These are phyloP conservation scores for Gambusia yucatana DNA, from an alignment of 2,797 vertebrate genomes.

Conservation along the genomic window DNA sequence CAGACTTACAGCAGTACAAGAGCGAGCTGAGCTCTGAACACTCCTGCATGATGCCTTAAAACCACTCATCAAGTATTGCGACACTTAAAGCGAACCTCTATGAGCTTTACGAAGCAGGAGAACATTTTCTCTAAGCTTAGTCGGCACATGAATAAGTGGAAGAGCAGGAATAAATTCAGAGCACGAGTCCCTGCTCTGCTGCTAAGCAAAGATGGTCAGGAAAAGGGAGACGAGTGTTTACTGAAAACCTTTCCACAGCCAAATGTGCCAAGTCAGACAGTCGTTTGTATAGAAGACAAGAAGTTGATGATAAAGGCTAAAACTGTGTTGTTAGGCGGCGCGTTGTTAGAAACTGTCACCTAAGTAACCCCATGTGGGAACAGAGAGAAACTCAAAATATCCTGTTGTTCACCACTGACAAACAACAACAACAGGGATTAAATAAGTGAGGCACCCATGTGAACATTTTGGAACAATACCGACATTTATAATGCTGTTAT, in stretches of 20 bases:
- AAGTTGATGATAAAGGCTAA: not conserved
- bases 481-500: not conserved
- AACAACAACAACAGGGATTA: not conserved
- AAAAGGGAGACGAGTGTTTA: not conserved
- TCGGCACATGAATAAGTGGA: not conserved
- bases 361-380: not conserved
- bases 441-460: not conserved
- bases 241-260: not conserved
- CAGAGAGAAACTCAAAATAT: not conserved
- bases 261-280: not conserved
- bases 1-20: not conserved
- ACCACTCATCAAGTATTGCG: not conserved
- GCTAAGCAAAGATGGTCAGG: not conserved
- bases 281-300: not conserved
- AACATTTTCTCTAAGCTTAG: not conserved
- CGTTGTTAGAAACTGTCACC: not conserved
- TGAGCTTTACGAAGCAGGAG: not conserved
- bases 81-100: not conserved
- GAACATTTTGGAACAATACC: not conserved
- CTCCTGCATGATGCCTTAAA: not conserved
- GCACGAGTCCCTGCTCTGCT: not conserved
- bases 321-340: not conserved
- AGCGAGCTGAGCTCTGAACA: not conserved
- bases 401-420: not conserved
- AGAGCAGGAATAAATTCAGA: not conserved